These are phyloP conservation scores for Tetraodon nigroviridis DNA, from an alignment of 2,113 vertebrate genomes.

Conservation along the genomic window DNA sequence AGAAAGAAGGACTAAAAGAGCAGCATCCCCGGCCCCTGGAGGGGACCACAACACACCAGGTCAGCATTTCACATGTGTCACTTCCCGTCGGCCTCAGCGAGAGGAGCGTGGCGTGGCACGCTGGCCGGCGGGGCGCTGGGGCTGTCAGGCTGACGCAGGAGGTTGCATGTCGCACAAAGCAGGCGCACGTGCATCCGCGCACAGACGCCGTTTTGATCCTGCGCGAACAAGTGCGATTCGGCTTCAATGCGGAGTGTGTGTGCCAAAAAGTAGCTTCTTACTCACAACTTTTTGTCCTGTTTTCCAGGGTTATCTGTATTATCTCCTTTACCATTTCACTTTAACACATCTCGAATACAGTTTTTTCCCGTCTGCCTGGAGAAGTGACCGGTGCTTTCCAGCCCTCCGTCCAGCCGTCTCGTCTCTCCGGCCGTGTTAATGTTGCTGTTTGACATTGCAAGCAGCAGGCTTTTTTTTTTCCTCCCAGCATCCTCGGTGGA, in stretches of 20 bases:
- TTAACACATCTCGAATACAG: too few species aligned
- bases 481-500: conserved; percentile 80
- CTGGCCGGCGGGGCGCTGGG: conserved; percentile 51
- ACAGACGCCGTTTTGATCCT: not conserved
- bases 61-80: conserved; percentile 74
- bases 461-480: conserved; percentile 73
- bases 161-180: conserved; percentile 55
- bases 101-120: conserved; percentile 50
- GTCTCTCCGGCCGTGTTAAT: conserved; percentile 75
- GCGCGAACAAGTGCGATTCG: conserved; percentile 36
- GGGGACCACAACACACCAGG: conserved; percentile 54
- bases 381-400: conserved; percentile 43
- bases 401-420: conserved; percentile 34
- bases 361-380: not conserved
- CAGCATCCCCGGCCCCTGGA: conserved; percentile 58
- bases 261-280: not conserved
- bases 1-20: conserved; percentile 55
- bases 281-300: conserved; percentile 5
- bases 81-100: conserved; percentile 61
- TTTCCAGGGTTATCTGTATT: too few species aligned
- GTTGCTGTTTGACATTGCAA: conserved; percentile 82
- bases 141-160: conserved; percentile 65
- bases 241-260: conserved; percentile 31
- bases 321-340: too few species aligned
- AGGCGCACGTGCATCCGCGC: conserved; percentile 18